Evolutionary conservation across 2,888 invertebrate genomes (phyloP), one percentile per base, ranked within the genome.

Genomic region (Ypsolopha scabrella): DNA sequence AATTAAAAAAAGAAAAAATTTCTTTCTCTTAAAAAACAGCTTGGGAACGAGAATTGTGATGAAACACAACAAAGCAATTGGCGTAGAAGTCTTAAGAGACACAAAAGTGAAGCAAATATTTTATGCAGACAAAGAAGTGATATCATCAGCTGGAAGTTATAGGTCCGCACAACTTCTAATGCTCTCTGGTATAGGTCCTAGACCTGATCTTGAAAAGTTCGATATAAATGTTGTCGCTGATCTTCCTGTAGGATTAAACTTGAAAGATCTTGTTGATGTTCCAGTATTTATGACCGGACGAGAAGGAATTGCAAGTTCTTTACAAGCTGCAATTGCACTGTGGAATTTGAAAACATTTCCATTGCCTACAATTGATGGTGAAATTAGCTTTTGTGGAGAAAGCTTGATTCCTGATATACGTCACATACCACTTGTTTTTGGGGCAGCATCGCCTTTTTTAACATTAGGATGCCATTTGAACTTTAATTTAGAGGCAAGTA

Each of bases 81-180:
- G 93, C 0, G 91, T 89, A 63, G 93, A 93, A 0, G 90, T 94
- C 0, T 13, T 45, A 6, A 48, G 47, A 35, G 91, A 93, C 60
- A 91, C 93, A 60, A 72, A 90, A 9, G 85, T 91, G 43, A 89
- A 91, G 47, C 88, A 88, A 0, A 88, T 89, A 60, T 64, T 90
- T 0, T 88, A 90, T 58, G 93, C 93, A 0, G 88, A 82, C 38
- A 93, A 91, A 68, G 94, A 94, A 67, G 91, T 96, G 0, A 91
- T 96, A 34, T 67, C 96, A 0, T 92, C 93, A 0, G 94, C 91
- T 0, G 96, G 96, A 0, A 87, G 95, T 0, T 88, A 97, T 0
- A 95, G 95, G 68, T 92, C 95, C 0, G 94, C 96, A 0, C 96
- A 97, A 65, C 65, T 97, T 1, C 76, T 97, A 39, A 94, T 96